Percentiles rank a stretch among this genome's conserved stretches.
These are phyloP conservation scores for Passer domesticus DNA, from an alignment of 2,113 vertebrate species.

Conservation along the genomic window DNA sequence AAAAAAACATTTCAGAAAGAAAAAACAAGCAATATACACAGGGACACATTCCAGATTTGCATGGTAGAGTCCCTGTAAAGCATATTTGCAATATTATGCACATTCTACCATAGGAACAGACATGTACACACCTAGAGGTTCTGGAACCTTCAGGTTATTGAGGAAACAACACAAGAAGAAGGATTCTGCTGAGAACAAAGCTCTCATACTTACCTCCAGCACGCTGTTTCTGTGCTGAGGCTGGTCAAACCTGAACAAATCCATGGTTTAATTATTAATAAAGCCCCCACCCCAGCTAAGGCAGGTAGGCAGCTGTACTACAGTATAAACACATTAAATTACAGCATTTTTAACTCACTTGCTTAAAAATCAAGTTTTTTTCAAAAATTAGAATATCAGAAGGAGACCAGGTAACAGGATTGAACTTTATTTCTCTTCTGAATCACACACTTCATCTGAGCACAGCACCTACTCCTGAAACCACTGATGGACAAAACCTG, in stretches of 20 bases:
- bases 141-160: not conserved
- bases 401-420: not conserved
- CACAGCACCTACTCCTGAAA: not conserved
- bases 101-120: not conserved
- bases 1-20: not conserved
- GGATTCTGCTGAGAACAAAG: not conserved
- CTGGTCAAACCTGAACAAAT: not conserved
- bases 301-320: not conserved
- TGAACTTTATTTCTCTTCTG: not conserved
- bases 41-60: not conserved
- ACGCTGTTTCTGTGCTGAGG: not conserved
- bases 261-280: not conserved
- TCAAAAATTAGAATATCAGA: not conserved
- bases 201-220: not conserved
- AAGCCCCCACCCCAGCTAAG: not conserved
- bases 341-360: not conserved
- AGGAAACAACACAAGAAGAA: not conserved
- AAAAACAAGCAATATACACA: rapidly evolving
- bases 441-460: not conserved
- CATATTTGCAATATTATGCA: not conserved
- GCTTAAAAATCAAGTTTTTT: not conserved
- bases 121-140: not conserved
- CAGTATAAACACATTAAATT: not conserved
- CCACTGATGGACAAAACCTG: not conserved
- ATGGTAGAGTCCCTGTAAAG: not conserved